Evolutionary conservation across 92 coral and sea anemone species (phyloP).

Genomic region (Zoanthus solanderi): DNA sequence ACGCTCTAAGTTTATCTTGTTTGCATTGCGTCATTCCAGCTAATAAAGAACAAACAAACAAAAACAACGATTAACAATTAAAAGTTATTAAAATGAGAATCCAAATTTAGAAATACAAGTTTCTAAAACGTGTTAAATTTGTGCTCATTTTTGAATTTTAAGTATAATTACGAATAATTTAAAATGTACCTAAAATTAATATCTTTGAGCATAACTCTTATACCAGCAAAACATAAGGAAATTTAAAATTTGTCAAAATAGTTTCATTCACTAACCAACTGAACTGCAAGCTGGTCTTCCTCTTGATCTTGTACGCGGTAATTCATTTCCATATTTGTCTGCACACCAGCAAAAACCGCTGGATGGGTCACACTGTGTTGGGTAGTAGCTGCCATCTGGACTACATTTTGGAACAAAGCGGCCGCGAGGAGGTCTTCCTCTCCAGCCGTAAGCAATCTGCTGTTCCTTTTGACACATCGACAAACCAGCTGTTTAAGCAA

Average conservation of each 20-base stretch:
- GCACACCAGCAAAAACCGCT: conserved; percentile 61
- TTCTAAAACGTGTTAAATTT: too few relatives aligned
- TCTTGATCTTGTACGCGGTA: conserved; percentile 34
- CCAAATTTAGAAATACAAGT: too few relatives aligned
- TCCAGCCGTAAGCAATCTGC: conserved; percentile 42
- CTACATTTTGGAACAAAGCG: conserved; percentile 32
- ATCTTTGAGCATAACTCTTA: too few relatives aligned
- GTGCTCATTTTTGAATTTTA: too few relatives aligned
- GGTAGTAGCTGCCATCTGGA: conserved; percentile 45
- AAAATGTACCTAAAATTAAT: too few relatives aligned
- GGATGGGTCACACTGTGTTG: conserved; percentile 53
- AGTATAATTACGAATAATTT: too few relatives aligned
- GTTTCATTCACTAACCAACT: conserved; percentile 1
- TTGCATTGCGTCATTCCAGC: conserved; percentile 26
- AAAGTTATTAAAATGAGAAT: background rate
- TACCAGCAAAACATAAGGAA: too few relatives aligned
- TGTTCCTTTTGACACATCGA: conserved; percentile 48
- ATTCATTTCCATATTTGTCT: conserved; percentile 52
- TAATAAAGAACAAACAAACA: background rate
- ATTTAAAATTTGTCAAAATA: too few relatives aligned
- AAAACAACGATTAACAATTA: background rate
- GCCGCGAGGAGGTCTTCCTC: conserved; percentile 15
- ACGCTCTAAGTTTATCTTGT: conserved; percentile 32
- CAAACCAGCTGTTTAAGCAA: conserved; percentile 22
- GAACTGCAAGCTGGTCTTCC: conserved; percentile 55